Evolutionary conservation across 2,113 vertebrate species (phyloP), one percentile per base, ranked within the genome.

Genomic region (Hemiprocne comata): DNA sequence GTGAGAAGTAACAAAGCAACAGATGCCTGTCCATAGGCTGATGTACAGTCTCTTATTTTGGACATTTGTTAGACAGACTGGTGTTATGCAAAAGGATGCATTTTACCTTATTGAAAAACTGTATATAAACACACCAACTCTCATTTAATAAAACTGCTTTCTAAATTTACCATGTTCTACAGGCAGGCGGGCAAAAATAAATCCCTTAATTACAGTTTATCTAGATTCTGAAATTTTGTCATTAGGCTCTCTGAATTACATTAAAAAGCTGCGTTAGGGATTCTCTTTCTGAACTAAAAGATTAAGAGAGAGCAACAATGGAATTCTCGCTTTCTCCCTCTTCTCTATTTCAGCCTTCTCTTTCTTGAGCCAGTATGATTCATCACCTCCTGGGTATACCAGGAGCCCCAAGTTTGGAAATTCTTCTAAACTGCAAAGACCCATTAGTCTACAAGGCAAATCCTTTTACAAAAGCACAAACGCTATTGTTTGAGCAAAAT

Each of bases 391-490:
- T 89, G 92, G 83, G 71, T 81, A 89, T 82, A 91, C 70, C 36
- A 85, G 76, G 67, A 96, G 53, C 85, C 86, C 64, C 84, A 97
- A 90, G 79, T 96, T 97, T 93, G 95, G 93, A 97, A 98, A 97
- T 95, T 71, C 82, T 92, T 94, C 90, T 97, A 34, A 76, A 90
- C 85, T 90, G 17, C 21, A 7, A 89, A 92, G 74, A 93, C 81
- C 71, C 84, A 80, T 87, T 91, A 93, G 82, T 87, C 74, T 94
- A 85, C 34, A 72, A 75, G 67, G 84, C 88, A 95, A 95, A 85
- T 72, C 77, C 57, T 77, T 81, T 69, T 61, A 87, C 65, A 87
- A 90, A 53, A 82, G 85, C 54, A 80, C 54, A 72, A 77, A 36
- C 33, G 50, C 44, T 90, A 79, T 53, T 71, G 42, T 87, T 92